Base-by-base conservation (phyloP, 2,888 invertebrate genomes). In the Drosophila algonquin region DNA sequence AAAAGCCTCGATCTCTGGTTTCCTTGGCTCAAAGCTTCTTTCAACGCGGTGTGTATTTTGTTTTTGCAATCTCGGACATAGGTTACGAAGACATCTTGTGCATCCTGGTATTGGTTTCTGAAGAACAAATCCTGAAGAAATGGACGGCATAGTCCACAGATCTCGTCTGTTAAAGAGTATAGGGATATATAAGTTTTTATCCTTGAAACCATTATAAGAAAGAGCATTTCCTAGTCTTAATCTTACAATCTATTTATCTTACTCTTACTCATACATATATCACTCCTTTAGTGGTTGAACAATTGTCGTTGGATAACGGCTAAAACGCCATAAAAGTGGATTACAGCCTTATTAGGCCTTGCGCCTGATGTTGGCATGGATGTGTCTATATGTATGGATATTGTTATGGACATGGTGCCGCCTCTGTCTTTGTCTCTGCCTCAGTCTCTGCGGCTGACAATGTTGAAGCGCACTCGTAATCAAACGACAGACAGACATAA, bases 321-420 rank as follows among this genome's bases (percentile, higher is more conserved):
- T 55, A 73, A 72, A 73, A 52, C 50, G 64, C 72, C 72, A 73
- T 73, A 73, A 59, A 73, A 64, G 72, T 61, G 50, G 45, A 61
- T 68, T 52, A 68, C 30, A 27, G 44, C 69, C 67, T 46, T 69
- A 68, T 69, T 51, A 57, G 51, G 35, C 21, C 27, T 16, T 21
- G 40, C 18, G 56, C 67, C 55, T 51, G 48, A 48, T 59, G 48
- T 54, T 51, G 40, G 40, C 50, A 59, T 51, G 46, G 18, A 18
- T 51, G 71, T 40, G 54, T 55, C 32, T 56, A 32, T 52, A 24
- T 24, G 5, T 24, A 24, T 16, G 47, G 16, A 47, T 40, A 40
- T 40, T 40, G 40, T 40, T 40, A 40, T 40, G 40, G 40, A 40
- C n/a, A 40, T 40, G 40, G 40, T 40, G 40, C 65, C 7, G 69